These are phyloP conservation scores for Taenioides sp. DNA, from an alignment of 2,797 vertebrate species.

Conservation along the genomic window DNA sequence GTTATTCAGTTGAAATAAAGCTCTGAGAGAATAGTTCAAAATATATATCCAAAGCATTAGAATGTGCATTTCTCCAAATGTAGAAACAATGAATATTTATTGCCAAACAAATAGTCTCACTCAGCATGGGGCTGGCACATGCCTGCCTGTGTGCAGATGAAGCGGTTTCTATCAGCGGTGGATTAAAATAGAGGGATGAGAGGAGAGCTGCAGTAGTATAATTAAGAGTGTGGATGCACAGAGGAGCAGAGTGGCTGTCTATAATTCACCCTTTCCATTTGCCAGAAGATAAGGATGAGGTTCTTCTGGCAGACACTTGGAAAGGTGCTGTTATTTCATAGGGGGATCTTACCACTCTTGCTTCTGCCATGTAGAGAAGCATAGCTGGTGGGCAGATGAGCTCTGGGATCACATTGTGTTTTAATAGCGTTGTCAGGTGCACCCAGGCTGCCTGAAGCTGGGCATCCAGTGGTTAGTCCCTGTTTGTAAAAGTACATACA, in stretches of 20 bases:
- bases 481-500: slow-evolving; percentile 15
- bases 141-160: slow-evolving; percentile 36
- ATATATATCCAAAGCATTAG: slow-evolving; percentile 28
- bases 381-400: slow-evolving; percentile 25
- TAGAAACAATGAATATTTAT: slow-evolving; percentile 41
- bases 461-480: slow-evolving; percentile 30
- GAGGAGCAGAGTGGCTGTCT: slow-evolving; percentile 53
- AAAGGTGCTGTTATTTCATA: slow-evolving; percentile 58
- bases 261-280: slow-evolving; percentile 65
- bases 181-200: slow-evolving; percentile 63
- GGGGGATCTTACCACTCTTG: slow-evolving; percentile 17
- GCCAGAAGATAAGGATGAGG: slow-evolving; percentile 49
- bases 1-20: not conserved
- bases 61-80: slow-evolving; percentile 24
- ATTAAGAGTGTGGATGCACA: slow-evolving; percentile 63
- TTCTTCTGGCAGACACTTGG: slow-evolving; percentile 47
- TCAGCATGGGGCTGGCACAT: slow-evolving; percentile 40
- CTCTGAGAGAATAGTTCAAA: not conserved
- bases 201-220: slow-evolving; percentile 52
- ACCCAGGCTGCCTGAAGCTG: slow-evolving; percentile 14
- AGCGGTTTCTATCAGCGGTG: slow-evolving; percentile 45
- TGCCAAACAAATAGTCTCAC: slow-evolving; percentile 49
- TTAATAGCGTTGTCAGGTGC: slow-evolving; percentile 6
- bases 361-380: slow-evolving; percentile 19
- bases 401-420: slow-evolving; percentile 8